Evolutionary conservation across 2,113 vertebrate species (phyloP).

Genomic region (Lasiurus cinereus): DNA sequence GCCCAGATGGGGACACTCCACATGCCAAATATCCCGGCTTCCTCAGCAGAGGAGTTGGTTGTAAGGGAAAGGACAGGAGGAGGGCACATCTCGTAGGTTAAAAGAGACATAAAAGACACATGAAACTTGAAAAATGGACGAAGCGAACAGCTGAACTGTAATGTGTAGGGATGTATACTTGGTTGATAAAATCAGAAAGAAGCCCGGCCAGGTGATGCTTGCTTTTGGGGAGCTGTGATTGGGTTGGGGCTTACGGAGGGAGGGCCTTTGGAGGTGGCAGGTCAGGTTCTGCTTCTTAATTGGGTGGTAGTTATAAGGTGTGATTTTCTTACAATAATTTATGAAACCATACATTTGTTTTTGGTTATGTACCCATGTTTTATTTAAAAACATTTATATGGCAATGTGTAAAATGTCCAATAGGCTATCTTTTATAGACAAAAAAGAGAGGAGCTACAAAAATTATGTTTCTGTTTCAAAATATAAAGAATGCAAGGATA

Average conservation of each 20-base stretch:
- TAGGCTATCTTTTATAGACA: not conserved
- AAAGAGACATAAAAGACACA: not conserved
- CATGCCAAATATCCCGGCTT: not conserved
- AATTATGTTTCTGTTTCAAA: constrained; percentile 20
- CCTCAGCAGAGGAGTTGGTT: not conserved
- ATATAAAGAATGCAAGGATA: not conserved
- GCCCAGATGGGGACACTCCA: not conserved
- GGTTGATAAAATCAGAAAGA: not conserved
- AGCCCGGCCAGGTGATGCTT: not conserved
- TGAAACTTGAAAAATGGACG: not conserved
- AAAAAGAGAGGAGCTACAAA: not conserved
- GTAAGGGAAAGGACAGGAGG: not conserved
- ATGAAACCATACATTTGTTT: not conserved
- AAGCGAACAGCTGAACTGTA: not conserved
- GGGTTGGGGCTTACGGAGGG: not conserved
- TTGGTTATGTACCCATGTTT: not conserved
- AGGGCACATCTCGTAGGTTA: not conserved
- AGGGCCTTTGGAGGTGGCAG: not conserved
- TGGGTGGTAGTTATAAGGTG: not conserved
- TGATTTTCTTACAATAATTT: not conserved
- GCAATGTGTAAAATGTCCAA: not conserved
- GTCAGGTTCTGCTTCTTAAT: not conserved
- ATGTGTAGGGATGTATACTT: not conserved
- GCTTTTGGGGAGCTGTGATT: not conserved
- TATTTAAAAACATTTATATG: constrained; percentile 31